A percentile compares a stretch with the other conserved stretches of the same genome.
These are phyloP conservation scores for Euphysa ruthae DNA, from an alignment of 30 jellyfish, hydroid and myxozoan species.

Conservation along the genomic window DNA sequence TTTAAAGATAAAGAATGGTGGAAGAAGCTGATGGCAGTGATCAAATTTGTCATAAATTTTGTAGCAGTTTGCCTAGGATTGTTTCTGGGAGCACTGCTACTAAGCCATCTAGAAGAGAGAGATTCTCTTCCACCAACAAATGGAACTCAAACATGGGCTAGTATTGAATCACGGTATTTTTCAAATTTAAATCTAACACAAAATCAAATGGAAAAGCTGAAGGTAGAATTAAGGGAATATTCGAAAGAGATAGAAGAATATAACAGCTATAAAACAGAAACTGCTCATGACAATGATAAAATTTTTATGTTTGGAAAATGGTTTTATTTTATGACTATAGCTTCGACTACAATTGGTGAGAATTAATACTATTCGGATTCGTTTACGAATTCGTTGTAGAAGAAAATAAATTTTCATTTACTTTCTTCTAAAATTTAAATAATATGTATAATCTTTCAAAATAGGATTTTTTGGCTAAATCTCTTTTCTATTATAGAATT, in stretches of 20 bases:
- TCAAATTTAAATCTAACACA: too few relatives aligned
- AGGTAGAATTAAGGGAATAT: neutral
- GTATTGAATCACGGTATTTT: too few relatives aligned
- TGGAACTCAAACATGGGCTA: too few relatives aligned
- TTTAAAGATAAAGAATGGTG: neutral
- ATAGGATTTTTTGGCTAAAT: too few relatives aligned
- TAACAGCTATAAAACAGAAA: neutral
- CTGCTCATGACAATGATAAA: neutral
- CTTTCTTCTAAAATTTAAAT: too few relatives aligned
- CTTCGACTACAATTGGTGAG: constrained; percentile 12
- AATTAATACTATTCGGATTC: too few relatives aligned
- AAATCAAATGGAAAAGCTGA: too few relatives aligned
- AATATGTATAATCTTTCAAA: too few relatives aligned
- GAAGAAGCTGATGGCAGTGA: neutral
- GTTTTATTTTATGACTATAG: constrained; percentile 6
- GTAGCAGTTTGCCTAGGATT: constrained; percentile 1
- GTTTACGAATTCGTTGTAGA: too few relatives aligned
- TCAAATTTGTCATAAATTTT: neutral
- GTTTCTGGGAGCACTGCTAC: neutral
- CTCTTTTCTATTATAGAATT: too few relatives aligned
- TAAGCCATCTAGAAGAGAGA: neutral
- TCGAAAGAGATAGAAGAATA: neutral
- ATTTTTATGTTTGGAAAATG: neutral
- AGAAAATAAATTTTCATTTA: too few relatives aligned
- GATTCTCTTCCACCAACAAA: too few relatives aligned